Base-by-base conservation (phyloP, 2,888 invertebrate species). In the Nephrotoma guestfalica region DNA sequence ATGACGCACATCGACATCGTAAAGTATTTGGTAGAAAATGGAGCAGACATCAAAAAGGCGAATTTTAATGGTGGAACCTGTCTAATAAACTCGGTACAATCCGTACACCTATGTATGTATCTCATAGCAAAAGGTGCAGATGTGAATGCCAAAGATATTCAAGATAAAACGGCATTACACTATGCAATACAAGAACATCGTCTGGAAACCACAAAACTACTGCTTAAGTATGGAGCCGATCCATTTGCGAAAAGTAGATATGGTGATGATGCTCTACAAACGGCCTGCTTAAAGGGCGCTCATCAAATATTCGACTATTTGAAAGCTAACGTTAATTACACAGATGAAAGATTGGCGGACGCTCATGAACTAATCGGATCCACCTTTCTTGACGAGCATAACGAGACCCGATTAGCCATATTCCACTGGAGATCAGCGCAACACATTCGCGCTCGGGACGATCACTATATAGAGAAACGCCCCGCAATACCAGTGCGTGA, bases 1-100 rank as follows among this genome's bases (percentile, higher is more conserved):
- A 97, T 97, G 97, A 96, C 97, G 87, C 96, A 97, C 92, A 92
- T 95, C 87, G 96, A 96, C 89, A 95, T 95, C 89, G 92, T 91
- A 91, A 89, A 94, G 88, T 95, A 94, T 91, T 93, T 97, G 88
- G 95, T 96, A 86, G 93, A 94, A 90, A 94, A 95, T 90, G 96
- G 96, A 87, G 97, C 97, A n/a, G 95, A 97, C 91, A 95, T 97
- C 88, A 94, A 95, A 89, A 94, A 94, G 88, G 94, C 97, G 5
- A 98, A 98, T 92, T 96, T 96, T 90, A 97, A 96, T 92, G 98
- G 98, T 87, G 98, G 98, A 87, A 97, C 98, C 0, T 98, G 98
- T 91, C 93, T 98, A 88, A 98, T 98, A 89, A 98, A 98, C 92
- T 96, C 97, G 1, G 97, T 98, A 88, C 98, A 98, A 92, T 96